Evolutionary conservation across 1,140 invertebrate species (phyloP).

Genomic region (Cotesia vestalis): DNA sequence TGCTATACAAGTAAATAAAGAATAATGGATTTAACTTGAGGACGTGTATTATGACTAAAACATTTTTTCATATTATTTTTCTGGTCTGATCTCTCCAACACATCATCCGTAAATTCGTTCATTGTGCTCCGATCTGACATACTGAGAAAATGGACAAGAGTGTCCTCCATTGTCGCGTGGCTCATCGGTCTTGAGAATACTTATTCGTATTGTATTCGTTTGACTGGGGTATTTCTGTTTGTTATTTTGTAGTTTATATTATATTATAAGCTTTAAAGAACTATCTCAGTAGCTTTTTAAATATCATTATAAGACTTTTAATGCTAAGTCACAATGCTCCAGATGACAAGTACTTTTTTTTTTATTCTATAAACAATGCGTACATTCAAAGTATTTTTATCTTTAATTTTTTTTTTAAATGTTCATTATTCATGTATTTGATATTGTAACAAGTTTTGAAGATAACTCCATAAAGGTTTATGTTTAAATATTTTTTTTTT

Average conservation of each 20-base stretch:
- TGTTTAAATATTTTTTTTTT: too few relatives aligned
- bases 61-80: background rate
- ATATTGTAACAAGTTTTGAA: too few relatives aligned
- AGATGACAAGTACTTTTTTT: background rate
- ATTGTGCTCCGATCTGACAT: too few relatives aligned
- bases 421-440: background rate
- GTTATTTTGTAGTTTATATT: too few relatives aligned
- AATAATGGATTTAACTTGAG: conserved; percentile 32
- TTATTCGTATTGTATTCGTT: too few relatives aligned
- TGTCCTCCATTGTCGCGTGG: too few relatives aligned
- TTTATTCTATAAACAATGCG: background rate
- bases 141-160: too few relatives aligned
- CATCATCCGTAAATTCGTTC: too few relatives aligned
- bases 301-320: background rate
- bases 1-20: conserved; percentile 40
- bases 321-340: background rate
- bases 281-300: background rate
- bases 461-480: too few relatives aligned
- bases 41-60: conserved; percentile 30
- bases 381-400: conserved; percentile 3
- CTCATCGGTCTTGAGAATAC: too few relatives aligned
- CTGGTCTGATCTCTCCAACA: too few relatives aligned
- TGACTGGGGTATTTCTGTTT: too few relatives aligned
- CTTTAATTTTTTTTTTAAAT: background rate
- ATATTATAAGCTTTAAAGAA: background rate